These are phyloP conservation scores for Azemiops feae DNA, from an alignment of 2,113 vertebrate genomes.

Conservation along the genomic window DNA sequence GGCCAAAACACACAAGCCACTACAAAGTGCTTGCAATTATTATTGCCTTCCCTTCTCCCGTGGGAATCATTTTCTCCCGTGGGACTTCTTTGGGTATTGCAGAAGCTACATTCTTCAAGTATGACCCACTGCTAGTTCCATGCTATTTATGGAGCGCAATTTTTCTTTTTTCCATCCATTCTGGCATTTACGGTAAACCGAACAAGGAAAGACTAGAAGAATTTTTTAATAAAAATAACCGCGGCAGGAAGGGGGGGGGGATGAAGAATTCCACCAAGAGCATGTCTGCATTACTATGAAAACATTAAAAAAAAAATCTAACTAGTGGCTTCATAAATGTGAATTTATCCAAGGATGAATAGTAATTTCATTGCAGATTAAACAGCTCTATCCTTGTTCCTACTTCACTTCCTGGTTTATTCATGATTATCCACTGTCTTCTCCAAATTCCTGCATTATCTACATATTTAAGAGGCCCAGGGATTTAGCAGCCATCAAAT, in stretches of 20 bases:
- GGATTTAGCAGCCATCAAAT: background rate
- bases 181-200: background rate
- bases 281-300: background rate
- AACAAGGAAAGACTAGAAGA: background rate
- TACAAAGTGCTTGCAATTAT: conserved; percentile 11
- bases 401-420: background rate
- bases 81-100: rapidly evolving
- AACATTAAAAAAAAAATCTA: background rate
- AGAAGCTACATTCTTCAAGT: background rate
- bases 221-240: background rate
- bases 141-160: background rate
- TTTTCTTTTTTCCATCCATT: background rate
- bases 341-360: background rate
- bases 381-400: background rate
- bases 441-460: background rate
- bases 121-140: background rate
- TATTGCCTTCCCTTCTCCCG: conserved; percentile 20
- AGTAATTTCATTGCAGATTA: background rate
- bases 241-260: background rate
- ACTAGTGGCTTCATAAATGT: background rate
- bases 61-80: background rate
- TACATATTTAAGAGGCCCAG: background rate
- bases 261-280: background rate
- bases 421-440: background rate
- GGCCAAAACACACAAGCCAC: conserved; percentile 50